Evolutionary conservation across 1,140 invertebrate species (phyloP), one percentile per base, ranked within the genome.

Genomic region (Heliconius eleuchia): DNA sequence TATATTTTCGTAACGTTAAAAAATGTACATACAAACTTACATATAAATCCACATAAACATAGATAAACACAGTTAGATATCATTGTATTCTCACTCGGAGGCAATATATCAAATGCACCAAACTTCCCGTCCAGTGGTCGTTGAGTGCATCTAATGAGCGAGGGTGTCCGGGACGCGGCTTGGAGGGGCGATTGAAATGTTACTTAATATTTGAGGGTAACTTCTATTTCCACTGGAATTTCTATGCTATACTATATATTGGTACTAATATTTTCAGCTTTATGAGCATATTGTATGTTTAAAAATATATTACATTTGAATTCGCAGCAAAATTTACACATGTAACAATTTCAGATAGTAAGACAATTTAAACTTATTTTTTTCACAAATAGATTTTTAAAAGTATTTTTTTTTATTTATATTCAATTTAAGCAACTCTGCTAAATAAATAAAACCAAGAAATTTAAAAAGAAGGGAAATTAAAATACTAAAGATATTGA

Each of bases 141-240:
- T 30, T 66, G 60, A 66, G 60, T 66, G 60, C 60, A 66, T 66
- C 60, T 66, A 66, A 66, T 66, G 60, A 66, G 60, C 60, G 27
- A 66, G 60, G 60, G 60, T 66, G 60, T 66, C 55, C 55, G 60
- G 60, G 5, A 30, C 60, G 60, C 60, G 4, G 60, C 60, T 66
- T 30, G 9, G 23, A 66, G 60, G 60, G 60, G n/a, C 57, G 60
- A 66, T 66, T 66, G 60, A 66, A 66, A 78, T 70, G 76, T 52
- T 77, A 80, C 79, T 80, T 70, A 76, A 70, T 76, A 66, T 76
- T 76, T 71, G 37, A 30, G 27, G 16, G 42, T 46, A 76, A n/a
- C 39, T 8, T 50, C 7, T 19, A 30, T 18, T 1, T 39, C 39
- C 60, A 76, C 39, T 70, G n/a, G 1, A 23, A 46, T 23, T 46